Base-by-base conservation (phyloP, 2,797 vertebrate genomes). In the Gobio occitaniae region DNA sequence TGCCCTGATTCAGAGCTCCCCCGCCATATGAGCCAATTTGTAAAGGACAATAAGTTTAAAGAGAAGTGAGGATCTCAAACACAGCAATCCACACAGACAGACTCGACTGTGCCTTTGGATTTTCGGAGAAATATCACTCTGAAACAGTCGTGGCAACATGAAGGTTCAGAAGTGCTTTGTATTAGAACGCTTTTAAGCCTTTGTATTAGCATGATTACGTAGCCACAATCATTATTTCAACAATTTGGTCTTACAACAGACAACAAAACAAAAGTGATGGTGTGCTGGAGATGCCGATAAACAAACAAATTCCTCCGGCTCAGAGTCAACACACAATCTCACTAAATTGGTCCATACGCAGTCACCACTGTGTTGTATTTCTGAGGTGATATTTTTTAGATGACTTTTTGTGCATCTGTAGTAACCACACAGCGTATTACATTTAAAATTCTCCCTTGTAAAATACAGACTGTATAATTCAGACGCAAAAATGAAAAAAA, bases 1-100 rank as follows among this genome's bases (percentile, higher is more conserved):
- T 94, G 93, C 93, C 92, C 91, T 91, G 92, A 93, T 93, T 93
- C 93, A 90, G 89, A 90, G 92, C 66, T 85, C 83, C 83, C 56
- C 86, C 72, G 69, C 86, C 88, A 85, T 89, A 90, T 89, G 89
- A 89, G 80, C 68, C 86, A 85, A 90, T 90, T 90, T 89, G 87
- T 90, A 89, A 87, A 80, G 82, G 84, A 86, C 87, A 89, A 87
- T 87, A 87, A 78, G 79, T 86, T 87, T 83, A 84, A 90, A 85
- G 68, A 84, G 52, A 76, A 61, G 71, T 80, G 80, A 70, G 77
- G 50, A 69, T 84, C 72, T 78, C 74, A 87, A 84, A 83, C 91
- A 87, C 91, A 85, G 59, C 63, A 52, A 63, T 68, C 80, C 63
- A 15, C 78, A 84, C 68, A 80, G 6, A 85, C 80, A 63, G n/a